A percentile compares a stretch with the other conserved stretches of the same genome.
phyloP scores from a whole-genome alignment of 2,888 invertebrate genomes.

The Cristatella mucedo region DNA sequence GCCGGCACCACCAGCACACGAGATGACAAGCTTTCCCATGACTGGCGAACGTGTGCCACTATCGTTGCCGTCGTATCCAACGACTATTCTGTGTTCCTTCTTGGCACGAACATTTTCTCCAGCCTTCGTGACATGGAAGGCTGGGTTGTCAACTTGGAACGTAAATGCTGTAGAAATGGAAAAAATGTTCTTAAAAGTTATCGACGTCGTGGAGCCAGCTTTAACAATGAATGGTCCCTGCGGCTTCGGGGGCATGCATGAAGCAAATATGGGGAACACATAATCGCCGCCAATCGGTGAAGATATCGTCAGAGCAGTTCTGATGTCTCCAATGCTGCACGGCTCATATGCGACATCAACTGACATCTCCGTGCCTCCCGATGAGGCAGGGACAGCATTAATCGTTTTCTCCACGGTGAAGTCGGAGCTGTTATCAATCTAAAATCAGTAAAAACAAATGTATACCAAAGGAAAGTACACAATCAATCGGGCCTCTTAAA shows the following conservation, averaged over 20 bases:
- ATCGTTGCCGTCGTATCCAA: slow-evolving; percentile 38
- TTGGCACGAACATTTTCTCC: slow-evolving; percentile 37
- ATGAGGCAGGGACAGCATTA: slow-evolving; percentile 36
- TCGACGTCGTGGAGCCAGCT: slow-evolving; percentile 31
- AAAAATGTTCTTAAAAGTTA: slow-evolving; percentile 43
- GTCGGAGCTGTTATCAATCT: slow-evolving; percentile 32
- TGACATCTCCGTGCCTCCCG: slow-evolving; percentile 33
- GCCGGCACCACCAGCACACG: slow-evolving; percentile 33
- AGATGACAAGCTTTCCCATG: slow-evolving; percentile 36
- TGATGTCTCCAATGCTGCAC: slow-evolving; percentile 33
- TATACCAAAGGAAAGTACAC: no score
- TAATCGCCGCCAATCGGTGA: slow-evolving; percentile 36
- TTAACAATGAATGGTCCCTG: slow-evolving; percentile 42
- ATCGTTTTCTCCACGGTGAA: slow-evolving; percentile 38
- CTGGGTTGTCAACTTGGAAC: slow-evolving; percentile 39
- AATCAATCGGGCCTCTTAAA: no score
- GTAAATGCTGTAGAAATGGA: slow-evolving; percentile 33
- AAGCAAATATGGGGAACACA: slow-evolving; percentile 40
- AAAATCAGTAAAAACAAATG: slow-evolving; percentile 11
- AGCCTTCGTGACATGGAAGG: slow-evolving; percentile 36
- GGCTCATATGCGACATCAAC: slow-evolving; percentile 38
- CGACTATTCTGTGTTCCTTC: slow-evolving; percentile 36
- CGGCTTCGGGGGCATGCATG: slow-evolving; percentile 41
- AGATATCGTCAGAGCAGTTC: slow-evolving; percentile 25
- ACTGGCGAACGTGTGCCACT: slow-evolving; percentile 29